These are phyloP conservation scores for Periplaneta americana DNA, from an alignment of 1,140 invertebrate genomes.

Conservation along the genomic window DNA sequence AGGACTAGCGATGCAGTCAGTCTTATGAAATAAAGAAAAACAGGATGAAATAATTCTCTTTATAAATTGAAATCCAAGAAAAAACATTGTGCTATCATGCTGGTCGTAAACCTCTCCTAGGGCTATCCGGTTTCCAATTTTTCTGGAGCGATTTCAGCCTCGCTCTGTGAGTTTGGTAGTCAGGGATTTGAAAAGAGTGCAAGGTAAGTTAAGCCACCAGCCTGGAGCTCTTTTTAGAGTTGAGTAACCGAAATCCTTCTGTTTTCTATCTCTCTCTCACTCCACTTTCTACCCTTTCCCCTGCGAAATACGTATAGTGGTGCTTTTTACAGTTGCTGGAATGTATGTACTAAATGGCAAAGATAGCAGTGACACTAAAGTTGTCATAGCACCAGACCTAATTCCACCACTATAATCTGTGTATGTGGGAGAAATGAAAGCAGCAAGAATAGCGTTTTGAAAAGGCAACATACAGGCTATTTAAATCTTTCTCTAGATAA, in stretches of 20 bases:
- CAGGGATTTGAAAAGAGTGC: neutral
- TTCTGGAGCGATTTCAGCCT: neutral
- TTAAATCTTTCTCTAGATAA: neutral
- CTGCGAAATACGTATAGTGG: neutral
- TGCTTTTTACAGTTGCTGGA: neutral
- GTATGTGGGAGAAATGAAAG: neutral
- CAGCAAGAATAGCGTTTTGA: no score
- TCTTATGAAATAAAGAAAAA: no score
- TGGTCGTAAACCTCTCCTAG: neutral
- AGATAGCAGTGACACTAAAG: neutral
- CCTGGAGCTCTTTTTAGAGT: neutral
- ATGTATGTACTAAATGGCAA: neutral
- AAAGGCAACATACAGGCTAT: neutral
- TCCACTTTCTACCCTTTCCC: no score
- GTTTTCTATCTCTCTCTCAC: neutral
- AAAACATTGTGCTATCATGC: neutral
- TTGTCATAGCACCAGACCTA: neutral
- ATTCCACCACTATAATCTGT: neutral
- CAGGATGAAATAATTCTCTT: no score
- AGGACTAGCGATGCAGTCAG: no score
- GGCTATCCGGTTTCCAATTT: neutral
- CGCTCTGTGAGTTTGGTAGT: neutral
- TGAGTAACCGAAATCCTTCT: neutral
- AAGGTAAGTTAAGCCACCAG: neutral
- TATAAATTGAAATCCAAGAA: neutral